A percentile compares a stretch with the other conserved stretches of the same genome.
Evolutionary conservation across 2,113 vertebrate genomes (phyloP).

Genomic region (Eulemur macaco): DNA sequence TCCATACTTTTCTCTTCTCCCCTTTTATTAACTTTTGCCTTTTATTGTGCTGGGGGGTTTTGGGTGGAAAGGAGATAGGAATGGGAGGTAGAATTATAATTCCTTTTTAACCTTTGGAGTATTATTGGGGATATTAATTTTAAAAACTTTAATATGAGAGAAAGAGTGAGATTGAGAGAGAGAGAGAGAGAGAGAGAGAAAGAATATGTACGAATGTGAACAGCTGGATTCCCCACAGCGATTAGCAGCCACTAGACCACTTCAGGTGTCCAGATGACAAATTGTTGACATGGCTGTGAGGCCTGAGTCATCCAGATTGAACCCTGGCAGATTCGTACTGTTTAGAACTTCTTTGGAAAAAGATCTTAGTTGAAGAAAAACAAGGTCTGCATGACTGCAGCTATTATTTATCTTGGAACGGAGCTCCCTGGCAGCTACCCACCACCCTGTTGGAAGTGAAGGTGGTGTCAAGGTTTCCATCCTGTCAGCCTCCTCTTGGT

Average conservation of each 20-base stretch:
- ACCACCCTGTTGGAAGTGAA: not conserved
- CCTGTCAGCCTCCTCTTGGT: not conserved
- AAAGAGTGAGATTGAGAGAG: not conserved
- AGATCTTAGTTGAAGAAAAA: slow-evolving; percentile 46
- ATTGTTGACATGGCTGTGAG: not conserved
- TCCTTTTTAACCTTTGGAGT: not conserved
- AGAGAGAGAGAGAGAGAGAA: not conserved
- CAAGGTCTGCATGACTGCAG: slow-evolving; percentile 34
- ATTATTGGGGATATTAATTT: not conserved
- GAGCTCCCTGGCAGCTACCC: not conserved
- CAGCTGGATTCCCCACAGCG: not conserved
- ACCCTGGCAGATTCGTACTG: slow-evolving; percentile 4
- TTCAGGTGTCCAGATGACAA: slow-evolving; percentile 13
- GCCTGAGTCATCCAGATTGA: slow-evolving; percentile 43
- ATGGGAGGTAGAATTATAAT: not conserved
- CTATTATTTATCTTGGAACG: slow-evolving; percentile 54
- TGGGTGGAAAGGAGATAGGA: not conserved
- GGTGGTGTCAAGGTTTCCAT: slow-evolving; percentile 51
- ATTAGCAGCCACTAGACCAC: not conserved
- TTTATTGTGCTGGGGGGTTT: not conserved
- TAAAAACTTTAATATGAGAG: not conserved
- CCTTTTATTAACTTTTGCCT: not conserved
- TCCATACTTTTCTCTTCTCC: not conserved
- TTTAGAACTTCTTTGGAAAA: slow-evolving; percentile 53
- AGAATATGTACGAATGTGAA: not conserved